phyloP scores from a whole-genome alignment of 2,888 invertebrate genomes.

The Drosophila nr. perissopoda region DNA sequence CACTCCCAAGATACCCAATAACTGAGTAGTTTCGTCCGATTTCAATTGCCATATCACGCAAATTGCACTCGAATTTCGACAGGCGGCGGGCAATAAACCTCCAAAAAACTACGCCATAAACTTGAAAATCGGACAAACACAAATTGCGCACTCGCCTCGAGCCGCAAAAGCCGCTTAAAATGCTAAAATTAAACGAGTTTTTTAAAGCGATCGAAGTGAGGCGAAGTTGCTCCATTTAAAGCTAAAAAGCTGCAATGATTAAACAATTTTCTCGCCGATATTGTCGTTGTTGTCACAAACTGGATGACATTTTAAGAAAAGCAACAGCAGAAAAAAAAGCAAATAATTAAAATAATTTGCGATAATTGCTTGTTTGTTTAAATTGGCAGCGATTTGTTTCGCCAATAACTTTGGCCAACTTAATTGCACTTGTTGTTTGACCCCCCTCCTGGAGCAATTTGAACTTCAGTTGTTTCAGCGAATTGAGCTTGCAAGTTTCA shows the following conservation, averaged over 20 bases:
- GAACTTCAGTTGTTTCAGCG: conserved; percentile 50
- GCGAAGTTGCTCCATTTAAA: conserved; percentile 57
- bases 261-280: conserved; percentile 65
- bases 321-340: conserved; percentile 23
- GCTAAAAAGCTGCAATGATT: conserved; percentile 76
- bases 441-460: conserved; percentile 61
- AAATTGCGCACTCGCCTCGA: conserved; percentile 13
- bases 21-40: conserved; percentile 38
- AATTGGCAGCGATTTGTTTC: conserved; percentile 67
- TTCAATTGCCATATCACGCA: conserved; percentile 55
- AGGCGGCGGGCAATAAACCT: conserved; percentile 57
- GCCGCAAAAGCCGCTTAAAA: conserved; percentile 48
- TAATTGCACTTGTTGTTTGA: conserved; percentile 60
- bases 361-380: conserved; percentile 70
- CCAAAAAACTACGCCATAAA: conserved; percentile 48
- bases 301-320: conserved; percentile 53
- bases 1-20: conserved; percentile 25
- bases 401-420: conserved; percentile 64
- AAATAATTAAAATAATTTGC: conserved; percentile 48
- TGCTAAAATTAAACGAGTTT: conserved; percentile 47
- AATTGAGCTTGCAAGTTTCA: conserved; percentile 5
- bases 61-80: conserved; percentile 71
- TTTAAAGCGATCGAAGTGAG: conserved; percentile 29
- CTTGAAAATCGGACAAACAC: conserved; percentile 64
- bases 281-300: conserved; percentile 19